Conservation (phyloP, 2,113 vertebrate species). For the Solea solea region DNA sequence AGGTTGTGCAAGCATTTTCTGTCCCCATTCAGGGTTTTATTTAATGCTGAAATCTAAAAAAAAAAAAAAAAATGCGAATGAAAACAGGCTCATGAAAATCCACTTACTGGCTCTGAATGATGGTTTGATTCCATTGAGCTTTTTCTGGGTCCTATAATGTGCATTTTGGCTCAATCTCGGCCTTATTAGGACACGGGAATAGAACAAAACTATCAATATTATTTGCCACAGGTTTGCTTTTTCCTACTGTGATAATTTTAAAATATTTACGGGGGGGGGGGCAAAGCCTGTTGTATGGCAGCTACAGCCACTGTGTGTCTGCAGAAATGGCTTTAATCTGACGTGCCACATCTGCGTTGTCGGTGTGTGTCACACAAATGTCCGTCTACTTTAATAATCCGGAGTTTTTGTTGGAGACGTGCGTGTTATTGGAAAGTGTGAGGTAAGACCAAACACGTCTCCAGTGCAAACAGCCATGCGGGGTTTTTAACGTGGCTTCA, state of each 20-base stretch:
- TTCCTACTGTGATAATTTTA: neutral
- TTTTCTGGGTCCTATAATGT: neutral
- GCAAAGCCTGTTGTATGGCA: neutral
- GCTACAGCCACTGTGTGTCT: neutral
- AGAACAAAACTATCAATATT: neutral
- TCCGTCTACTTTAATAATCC: constrained; percentile 9
- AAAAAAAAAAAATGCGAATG: too few relatives aligned
- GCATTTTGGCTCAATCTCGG: neutral
- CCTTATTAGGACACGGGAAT: too few relatives aligned
- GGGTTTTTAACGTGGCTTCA: constrained; percentile 16
- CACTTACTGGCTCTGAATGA: neutral
- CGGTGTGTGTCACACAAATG: constrained; percentile 7
- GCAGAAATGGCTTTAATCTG: neutral
- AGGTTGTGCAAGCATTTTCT: too few relatives aligned
- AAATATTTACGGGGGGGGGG: neutral
- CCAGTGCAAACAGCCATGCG: constrained; percentile 10
- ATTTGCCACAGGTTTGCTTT: neutral
- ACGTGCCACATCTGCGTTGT: constrained; percentile 21
- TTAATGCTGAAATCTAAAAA: too few relatives aligned
- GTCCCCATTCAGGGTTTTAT: too few relatives aligned
- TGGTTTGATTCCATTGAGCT: neutral
- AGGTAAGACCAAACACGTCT: neutral
- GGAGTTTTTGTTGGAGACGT: constrained; percentile 40
- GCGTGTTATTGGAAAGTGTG: constrained; percentile 23
- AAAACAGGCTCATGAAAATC: too few relatives aligned